Base-by-base conservation (phyloP, 1,140 invertebrate genomes). In the Hylaeus volcanicus region DNA sequence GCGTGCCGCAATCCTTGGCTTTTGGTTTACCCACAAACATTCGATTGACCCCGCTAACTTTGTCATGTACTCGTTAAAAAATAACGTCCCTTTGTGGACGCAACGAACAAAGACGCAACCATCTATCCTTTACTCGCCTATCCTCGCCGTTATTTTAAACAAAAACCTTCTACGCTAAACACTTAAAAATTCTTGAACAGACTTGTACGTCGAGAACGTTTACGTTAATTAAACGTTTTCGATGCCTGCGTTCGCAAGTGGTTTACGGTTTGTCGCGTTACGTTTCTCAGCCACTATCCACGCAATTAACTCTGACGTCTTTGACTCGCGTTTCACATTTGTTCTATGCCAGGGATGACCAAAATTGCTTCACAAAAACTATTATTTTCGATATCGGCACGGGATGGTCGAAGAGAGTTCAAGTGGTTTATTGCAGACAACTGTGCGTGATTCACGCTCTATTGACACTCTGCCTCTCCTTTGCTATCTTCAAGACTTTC, bases 11-110 rank as follows among this genome's bases (percentile, higher is more conserved):
- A 37, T 4, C 12, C 66, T 65, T 66, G 78, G 56, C 60, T 68
- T 74, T 74, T 78, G 58, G 71, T 77, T 80, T 82, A 77, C 78
- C 69, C 74, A 83, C 77, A 83, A 89, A 86, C 83, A 85, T 86
- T 85, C 76, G 80, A 86, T 85, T 85, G 79, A 86, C 85, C 83
- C 83, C 58, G 79, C 70, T 51, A 66, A 45, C 64, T 61, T 65
- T 39, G 60, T 53, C 76, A 58, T 64, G 69, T 61, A 75, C 74
- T 87, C 87, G 83, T 89, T 89, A 85, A 88, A 89, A 85, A 89
- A 85, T 73, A 68, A 82, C 63, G 39, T 78, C 85, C 85, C 88
- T 88, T 87, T 88, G 66, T 43, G 15, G 14, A 51, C n/a, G 43
- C 60, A 14, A 58, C 39, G 65, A 78, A 87, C 85, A 87, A 87